Conservation (phyloP, 2,797 vertebrate species). For the Crocodylus rhombifer region DNA sequence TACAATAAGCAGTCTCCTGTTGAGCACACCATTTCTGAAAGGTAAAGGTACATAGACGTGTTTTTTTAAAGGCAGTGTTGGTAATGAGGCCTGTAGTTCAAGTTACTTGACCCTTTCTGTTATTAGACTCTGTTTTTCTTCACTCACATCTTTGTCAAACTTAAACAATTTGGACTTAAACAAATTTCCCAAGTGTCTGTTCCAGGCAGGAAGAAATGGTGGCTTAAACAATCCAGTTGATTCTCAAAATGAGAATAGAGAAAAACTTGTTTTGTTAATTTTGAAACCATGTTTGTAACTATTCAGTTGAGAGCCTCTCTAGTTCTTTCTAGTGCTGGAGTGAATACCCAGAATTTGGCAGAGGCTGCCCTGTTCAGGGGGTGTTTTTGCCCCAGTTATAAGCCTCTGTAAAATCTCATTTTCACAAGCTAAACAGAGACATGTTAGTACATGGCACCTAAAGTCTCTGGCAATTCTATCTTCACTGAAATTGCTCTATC, state of each 20-base stretch:
- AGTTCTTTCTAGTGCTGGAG: not conserved
- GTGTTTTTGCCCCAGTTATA: not conserved
- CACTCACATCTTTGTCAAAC: not conserved
- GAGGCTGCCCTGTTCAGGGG: not conserved
- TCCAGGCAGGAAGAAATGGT: not conserved
- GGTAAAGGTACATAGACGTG: not conserved
- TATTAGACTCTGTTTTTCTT: not conserved
- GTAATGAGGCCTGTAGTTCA: not conserved
- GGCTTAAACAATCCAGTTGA: not conserved
- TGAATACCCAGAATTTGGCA: not conserved
- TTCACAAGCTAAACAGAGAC: not conserved
- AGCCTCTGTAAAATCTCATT: not conserved
- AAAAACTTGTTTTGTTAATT: not conserved
- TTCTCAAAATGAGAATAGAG: not conserved
- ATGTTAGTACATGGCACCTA: not conserved
- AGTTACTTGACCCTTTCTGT: not conserved
- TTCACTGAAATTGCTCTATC: not conserved
- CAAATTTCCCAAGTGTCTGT: not conserved
- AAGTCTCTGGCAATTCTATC: not conserved
- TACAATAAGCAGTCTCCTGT: too few relatives aligned
- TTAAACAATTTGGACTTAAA: not conserved
- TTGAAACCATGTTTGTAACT: not conserved
- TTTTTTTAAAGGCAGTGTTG: not conserved
- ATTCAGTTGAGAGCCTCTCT: not conserved
- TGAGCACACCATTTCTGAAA: not conserved